phyloP scores from a whole-genome alignment of 37 sponge, comb jelly and placozoan species.

The Chondrosia reniformis region DNA sequence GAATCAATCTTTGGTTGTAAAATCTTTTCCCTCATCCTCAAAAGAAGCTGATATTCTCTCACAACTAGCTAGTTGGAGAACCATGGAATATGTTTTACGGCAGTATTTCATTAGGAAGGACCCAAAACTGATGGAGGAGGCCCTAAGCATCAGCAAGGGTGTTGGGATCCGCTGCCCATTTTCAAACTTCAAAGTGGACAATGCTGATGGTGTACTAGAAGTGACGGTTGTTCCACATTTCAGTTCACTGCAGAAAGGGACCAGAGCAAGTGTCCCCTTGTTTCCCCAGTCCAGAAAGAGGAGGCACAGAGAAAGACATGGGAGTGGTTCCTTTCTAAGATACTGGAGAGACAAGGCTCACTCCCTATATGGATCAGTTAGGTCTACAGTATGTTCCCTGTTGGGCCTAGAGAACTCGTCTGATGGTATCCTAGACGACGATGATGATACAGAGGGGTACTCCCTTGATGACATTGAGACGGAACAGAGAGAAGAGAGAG shows the following conservation, averaged over 20 bases:
- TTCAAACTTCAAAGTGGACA: too few relatives aligned
- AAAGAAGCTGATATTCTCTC: too few relatives aligned
- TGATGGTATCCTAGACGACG: background rate
- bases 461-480: conserved; percentile 13
- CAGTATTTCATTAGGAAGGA: too few relatives aligned
- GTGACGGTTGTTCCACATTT: background rate
- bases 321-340: background rate
- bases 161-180: too few relatives aligned
- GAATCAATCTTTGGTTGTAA: too few relatives aligned
- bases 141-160: too few relatives aligned
- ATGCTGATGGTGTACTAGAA: background rate
- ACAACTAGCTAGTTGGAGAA: too few relatives aligned
- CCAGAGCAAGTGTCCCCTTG: background rate
- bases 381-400: background rate
- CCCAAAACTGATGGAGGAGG: too few relatives aligned
- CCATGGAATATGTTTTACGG: too few relatives aligned
- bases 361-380: background rate
- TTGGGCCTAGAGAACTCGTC: background rate
- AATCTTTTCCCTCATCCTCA: too few relatives aligned
- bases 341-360: background rate
- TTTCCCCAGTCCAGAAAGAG: background rate
- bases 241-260: background rate
- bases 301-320: background rate
- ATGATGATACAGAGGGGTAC: background rate
- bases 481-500: background rate